phyloP scores from a whole-genome alignment of 2,113 vertebrate species.

The human region DNA sequence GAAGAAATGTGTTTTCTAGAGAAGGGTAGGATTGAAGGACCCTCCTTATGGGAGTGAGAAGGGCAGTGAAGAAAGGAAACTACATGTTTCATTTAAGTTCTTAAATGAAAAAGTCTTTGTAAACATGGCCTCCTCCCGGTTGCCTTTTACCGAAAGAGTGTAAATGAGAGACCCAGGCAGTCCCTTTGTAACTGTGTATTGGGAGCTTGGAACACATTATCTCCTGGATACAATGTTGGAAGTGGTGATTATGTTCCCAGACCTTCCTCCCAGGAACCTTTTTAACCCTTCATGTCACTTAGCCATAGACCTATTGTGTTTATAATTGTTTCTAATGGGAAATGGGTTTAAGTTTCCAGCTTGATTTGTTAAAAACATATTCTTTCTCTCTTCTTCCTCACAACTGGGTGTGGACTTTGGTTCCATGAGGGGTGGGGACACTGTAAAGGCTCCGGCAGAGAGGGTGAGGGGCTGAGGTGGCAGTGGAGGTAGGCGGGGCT shows the following conservation, averaged over 20 bases:
- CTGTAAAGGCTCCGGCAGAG: background rate
- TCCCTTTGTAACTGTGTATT: background rate
- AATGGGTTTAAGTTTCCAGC: conserved; percentile 50
- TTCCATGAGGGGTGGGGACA: background rate
- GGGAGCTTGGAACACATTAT: conserved; percentile 19
- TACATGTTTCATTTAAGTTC: background rate
- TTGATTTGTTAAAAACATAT: conserved; percentile 51
- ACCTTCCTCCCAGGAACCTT: conserved; percentile 55
- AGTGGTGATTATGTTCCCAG: conserved; percentile 66
- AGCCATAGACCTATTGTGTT: conserved; percentile 39
- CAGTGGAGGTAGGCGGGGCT: background rate
- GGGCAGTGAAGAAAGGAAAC: background rate
- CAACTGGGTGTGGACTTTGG: background rate
- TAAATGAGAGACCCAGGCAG: conserved; percentile 46
- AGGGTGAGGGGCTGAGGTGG: background rate
- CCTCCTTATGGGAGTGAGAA: background rate
- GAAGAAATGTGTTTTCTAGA: conserved; percentile 38
- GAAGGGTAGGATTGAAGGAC: conserved; percentile 16
- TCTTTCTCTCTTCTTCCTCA: background rate
- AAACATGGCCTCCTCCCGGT: background rate
- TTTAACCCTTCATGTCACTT: conserved; percentile 56
- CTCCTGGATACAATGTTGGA: conserved; percentile 38
- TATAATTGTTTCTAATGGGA: conserved; percentile 50
- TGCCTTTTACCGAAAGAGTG: background rate
- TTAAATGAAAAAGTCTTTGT: conserved; percentile 33